Evolutionary conservation across 1,140 invertebrate genomes (phyloP).

Genomic region (Caerostris darwini): DNA sequence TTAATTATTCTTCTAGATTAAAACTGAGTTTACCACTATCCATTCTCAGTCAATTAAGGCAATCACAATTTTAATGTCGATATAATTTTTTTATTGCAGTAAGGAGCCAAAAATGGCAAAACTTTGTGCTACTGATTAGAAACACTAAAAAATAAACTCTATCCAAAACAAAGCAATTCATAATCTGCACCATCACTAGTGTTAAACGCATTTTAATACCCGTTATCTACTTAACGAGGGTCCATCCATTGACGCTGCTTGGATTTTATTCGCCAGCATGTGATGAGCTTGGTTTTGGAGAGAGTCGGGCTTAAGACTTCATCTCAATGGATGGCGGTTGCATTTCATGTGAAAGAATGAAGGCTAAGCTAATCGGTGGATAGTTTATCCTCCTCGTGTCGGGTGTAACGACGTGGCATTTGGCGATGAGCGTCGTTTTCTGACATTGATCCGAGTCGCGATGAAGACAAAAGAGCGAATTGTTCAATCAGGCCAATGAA

Average conservation of each 20-base stretch:
- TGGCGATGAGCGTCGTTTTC: conserved; percentile 58
- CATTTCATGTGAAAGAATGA: conserved; percentile 1
- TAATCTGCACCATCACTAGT: too few species aligned
- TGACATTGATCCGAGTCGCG: conserved; percentile 61
- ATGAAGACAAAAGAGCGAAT: conserved; percentile 75
- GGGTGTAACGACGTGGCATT: conserved; percentile 53
- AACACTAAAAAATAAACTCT: too few species aligned
- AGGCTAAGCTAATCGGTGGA: conserved; percentile 35
- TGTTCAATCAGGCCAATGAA: conserved; percentile 76
- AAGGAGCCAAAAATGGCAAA: too few species aligned
- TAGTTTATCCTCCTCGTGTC: conserved; percentile 54
- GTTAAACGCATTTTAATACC: background rate
- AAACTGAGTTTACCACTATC: too few species aligned
- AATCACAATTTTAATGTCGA: too few species aligned
- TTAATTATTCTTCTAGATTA: too few species aligned
- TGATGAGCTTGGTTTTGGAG: background rate
- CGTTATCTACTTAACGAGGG: conserved; percentile 17
- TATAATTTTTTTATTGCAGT: too few species aligned
- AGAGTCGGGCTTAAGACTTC: background rate
- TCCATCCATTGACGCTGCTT: background rate
- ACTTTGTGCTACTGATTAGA: too few species aligned
- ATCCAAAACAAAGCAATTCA: too few species aligned
- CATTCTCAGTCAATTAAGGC: too few species aligned
- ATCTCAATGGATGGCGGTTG: conserved; percentile 27
- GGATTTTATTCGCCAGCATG: background rate